Base-by-base conservation (phyloP, 1,140 invertebrate species). In the Macrotrachela quadricornifera region DNA sequence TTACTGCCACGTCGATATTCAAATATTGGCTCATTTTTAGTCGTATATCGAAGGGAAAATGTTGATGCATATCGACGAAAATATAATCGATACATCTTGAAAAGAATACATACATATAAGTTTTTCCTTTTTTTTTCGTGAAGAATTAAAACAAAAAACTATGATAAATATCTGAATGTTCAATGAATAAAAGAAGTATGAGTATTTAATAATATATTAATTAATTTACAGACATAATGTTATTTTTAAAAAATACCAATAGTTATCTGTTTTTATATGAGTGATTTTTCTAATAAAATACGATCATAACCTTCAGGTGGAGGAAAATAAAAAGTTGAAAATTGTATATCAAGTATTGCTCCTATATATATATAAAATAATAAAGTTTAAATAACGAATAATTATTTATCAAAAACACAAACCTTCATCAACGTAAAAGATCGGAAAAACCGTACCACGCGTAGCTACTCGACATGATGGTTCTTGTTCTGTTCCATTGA, bases 211-310 rank as follows among this genome's bases (percentile, higher is more conserved):
- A 30, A 30, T 8, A 30, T 30, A 30, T 30, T 30, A 4, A 30
- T 4, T 30, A 4, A 30, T 30, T 4, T 30, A 30, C 21, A 30
- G 3, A 30, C 3, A 30, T 4, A 4, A 8, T 2, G 21, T 30
- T 8, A 30, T 8, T 30, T 2, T 30, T 30, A 4, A 30, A n/a
- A 30, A 30, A 8, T 30, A 30, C 21, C 3, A 30, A 4, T 30
- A 30, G 21, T 42, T 43, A 13, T n/a, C 41, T 13, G n/a, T 16
- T 40, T n/a, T 79, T 84, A 96, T 55, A 96, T 79, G 18, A 96
- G 73, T 6, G 87, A 90, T 68, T 97, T 86, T 70, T 97, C 91
- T 49, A 94, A 74, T 80, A 97, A 85, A 56, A 97, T 95, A 71
- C 82, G 82, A 57, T 92, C 86, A 67, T 83, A 96, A 37, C 91